These are phyloP conservation scores for Spizaetus ornatus DNA, from an alignment of 2,113 vertebrate genomes.

Conservation along the genomic window DNA sequence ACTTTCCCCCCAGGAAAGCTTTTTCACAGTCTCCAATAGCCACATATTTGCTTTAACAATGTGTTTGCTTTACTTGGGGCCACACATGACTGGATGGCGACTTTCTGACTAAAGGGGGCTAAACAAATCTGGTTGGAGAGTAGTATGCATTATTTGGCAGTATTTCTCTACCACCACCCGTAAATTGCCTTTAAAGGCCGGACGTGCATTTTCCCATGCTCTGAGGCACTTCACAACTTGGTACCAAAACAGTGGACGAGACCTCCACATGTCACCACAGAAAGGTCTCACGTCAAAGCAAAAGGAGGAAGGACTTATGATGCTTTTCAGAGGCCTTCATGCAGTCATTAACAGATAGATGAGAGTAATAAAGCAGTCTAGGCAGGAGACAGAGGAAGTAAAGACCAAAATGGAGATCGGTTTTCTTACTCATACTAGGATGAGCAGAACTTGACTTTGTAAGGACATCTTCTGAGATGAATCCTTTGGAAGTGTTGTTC, in stretches of 20 bases:
- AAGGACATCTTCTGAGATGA: not conserved
- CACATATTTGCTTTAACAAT: not conserved
- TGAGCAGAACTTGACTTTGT: not conserved
- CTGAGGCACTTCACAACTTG: not conserved
- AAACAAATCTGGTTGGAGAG: not conserved
- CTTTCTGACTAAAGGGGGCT: not conserved
- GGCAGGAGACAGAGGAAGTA: not conserved
- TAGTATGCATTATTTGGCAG: not conserved
- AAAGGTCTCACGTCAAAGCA: not conserved
- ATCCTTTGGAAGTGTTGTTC: not conserved
- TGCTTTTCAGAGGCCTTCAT: not conserved
- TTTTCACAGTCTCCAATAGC: not conserved
- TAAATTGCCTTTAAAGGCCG: not conserved
- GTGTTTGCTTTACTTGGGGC: not conserved
- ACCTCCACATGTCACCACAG: not conserved
- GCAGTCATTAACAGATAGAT: not conserved
- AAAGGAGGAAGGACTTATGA: not conserved
- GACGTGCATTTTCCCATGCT: accelerated
- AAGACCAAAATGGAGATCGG: not conserved
- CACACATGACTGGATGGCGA: not conserved
- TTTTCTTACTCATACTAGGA: not conserved
- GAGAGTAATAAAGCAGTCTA: not conserved
- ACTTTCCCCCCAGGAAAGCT: not conserved
- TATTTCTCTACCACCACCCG: not conserved
- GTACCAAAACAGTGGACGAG: not conserved